Evolutionary conservation across 2,113 vertebrate genomes (phyloP).

Genomic region (Hydropotes inermis): DNA sequence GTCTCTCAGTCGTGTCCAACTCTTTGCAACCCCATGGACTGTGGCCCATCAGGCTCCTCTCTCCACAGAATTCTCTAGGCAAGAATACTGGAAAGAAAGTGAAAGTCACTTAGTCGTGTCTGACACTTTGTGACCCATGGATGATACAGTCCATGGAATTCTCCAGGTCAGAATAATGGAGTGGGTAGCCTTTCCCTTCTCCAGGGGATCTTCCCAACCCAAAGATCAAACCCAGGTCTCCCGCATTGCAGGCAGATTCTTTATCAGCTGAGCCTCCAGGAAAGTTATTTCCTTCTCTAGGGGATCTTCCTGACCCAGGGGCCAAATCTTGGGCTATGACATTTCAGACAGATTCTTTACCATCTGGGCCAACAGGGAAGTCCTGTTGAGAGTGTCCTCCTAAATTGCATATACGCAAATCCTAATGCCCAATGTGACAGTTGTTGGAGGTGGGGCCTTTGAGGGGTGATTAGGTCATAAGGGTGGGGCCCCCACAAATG

Average conservation of each 20-base stretch:
- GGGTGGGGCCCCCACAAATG: background rate
- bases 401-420: background rate
- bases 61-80: background rate
- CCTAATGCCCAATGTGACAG: background rate
- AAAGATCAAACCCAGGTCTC: background rate
- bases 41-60: background rate
- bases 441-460: background rate
- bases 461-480: background rate
- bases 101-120: background rate
- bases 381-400: background rate
- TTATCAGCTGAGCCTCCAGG: background rate
- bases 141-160: background rate
- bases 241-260: background rate
- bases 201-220: background rate
- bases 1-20: background rate
- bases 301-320: background rate
- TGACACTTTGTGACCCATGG: background rate
- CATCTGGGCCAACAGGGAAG: background rate
- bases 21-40: background rate
- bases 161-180: background rate
- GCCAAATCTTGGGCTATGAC: background rate
- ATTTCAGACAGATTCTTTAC: background rate
- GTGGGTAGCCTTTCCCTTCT: background rate
- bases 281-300: background rate
- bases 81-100: background rate